A percentile compares a stretch with the other conserved stretches of the same genome.
Conservation (phyloP, 2,888 invertebrate genomes). For the Drosophila lacicola region DNA sequence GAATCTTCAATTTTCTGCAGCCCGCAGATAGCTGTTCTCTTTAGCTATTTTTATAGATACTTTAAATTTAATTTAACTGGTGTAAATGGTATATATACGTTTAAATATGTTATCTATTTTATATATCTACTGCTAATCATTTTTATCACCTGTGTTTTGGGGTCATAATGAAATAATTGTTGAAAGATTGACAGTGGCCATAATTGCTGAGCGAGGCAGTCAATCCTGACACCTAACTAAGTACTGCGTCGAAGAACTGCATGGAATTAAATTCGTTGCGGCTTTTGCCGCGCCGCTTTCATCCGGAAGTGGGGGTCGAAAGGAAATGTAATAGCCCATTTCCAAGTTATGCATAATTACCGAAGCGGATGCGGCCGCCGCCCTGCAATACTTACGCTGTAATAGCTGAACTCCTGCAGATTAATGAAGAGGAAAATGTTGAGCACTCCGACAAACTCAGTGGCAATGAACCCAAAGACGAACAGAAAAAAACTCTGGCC, state of each 20-base stretch:
- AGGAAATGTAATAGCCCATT: conserved; percentile 9
- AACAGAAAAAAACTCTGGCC: conserved; percentile 95
- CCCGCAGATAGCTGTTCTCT: no score
- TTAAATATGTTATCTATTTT: no score
- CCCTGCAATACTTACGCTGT: conserved; percentile 79
- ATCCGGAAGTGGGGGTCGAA: conserved; percentile 18
- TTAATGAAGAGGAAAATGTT: conserved; percentile 94
- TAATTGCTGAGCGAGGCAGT: no score
- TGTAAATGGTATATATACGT: no score
- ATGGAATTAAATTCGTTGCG: not conserved
- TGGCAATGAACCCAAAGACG: conserved; percentile 92
- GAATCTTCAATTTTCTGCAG: no score
- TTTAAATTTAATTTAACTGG: no score
- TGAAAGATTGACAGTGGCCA: no score
- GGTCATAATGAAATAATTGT: no score
- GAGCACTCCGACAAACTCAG: conserved; percentile 93
- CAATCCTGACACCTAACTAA: no score
- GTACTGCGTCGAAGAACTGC: not conserved
- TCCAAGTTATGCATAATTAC: conserved; percentile 24
- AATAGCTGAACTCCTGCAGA: conserved; percentile 83
- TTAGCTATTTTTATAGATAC: no score
- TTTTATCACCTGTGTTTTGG: no score
- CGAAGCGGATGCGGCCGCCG: conserved; percentile 3
- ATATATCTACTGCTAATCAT: no score
- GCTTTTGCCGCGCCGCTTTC: not conserved